Percentiles rank a stretch among this genome's conserved stretches.
Conservation (phyloP, 2,797 vertebrate genomes). For the Taenioides sp. region DNA sequence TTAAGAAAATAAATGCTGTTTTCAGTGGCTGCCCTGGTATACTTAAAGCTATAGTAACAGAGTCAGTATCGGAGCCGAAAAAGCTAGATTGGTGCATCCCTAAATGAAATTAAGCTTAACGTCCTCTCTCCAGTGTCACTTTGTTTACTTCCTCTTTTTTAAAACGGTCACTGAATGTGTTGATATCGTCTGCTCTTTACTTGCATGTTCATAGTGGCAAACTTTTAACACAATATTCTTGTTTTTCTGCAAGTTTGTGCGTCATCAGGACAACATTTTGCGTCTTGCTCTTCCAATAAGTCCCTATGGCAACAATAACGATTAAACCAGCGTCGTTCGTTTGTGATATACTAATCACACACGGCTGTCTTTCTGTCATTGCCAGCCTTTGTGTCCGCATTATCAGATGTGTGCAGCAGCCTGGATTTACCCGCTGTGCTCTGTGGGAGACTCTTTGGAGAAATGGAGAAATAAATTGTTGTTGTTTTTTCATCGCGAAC, state of each 20-base stretch:
- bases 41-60: too few species aligned
- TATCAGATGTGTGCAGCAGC: slow-evolving; percentile 9
- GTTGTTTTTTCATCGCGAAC: too few species aligned
- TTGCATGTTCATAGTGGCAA: background rate
- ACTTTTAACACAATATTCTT: background rate
- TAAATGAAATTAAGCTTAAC: too few species aligned
- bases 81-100: too few species aligned
- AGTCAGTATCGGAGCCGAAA: too few species aligned
- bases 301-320: background rate
- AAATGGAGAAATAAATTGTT: background rate
- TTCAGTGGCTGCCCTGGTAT: too few species aligned
- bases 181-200: background rate
- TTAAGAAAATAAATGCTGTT: too few species aligned
- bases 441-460: slow-evolving; percentile 2
- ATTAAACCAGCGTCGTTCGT: background rate
- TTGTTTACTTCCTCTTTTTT: too few species aligned
- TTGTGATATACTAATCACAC: slow-evolving; percentile 1
- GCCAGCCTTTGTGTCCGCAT: background rate
- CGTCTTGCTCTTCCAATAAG: background rate
- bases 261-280: background rate
- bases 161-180: background rate
- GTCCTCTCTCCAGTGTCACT: too few species aligned
- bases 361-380: background rate
- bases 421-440: slow-evolving; percentile 3
- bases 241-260: background rate